Base-by-base conservation (phyloP, 2,113 vertebrate genomes). In the Oreotrochilus melanogaster region DNA sequence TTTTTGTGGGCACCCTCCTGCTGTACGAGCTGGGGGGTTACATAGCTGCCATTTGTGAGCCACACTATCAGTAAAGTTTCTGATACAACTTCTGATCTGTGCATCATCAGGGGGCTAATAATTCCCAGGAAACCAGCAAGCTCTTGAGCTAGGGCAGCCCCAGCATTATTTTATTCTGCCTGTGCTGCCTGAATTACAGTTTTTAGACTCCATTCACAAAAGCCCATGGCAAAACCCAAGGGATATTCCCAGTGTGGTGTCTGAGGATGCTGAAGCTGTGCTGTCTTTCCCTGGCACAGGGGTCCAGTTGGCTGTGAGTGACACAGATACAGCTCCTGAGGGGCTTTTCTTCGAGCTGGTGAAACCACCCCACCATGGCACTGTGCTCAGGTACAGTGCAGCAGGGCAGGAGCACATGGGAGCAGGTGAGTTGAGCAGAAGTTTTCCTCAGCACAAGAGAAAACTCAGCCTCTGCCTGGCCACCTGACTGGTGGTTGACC, bases 291-390 rank as follows among this genome's bases (percentile, higher is more conserved):
- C n/a, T 8, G 69, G 23, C 37, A 12, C 86, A 98, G 99, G 98
- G 42, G 98, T 99, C 85, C 98, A 98, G 94, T 47, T 99, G 93
- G 97, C 97, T 0, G 98, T 98, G 17, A 98, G 98, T 4, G 99
- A 99, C 47, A 93, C 96, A 0, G 98, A 99, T 76, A 98, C 98
- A 11, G 88, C 97, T 48, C 98, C 98, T 0, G 98, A 99, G 65
- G 98, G 99, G 16, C 97, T 99, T 91, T 98, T 98, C 97, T 99
- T 99, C 74, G 98, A 99, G 97, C 97, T 99, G 91, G 98, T 98
- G 74, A 98, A 98, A n/a, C 97, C 98, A 53, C 99, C 99, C 0
- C 74, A 23, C 30, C 98, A 98, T 3, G 99, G 99, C 21, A 43
- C 96, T 3, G 97, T 99, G 54, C 85, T 99, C 5, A 99, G 97